A percentile compares a stretch with the other conserved stretches of the same genome.
Evolutionary conservation across 2,888 invertebrate species (phyloP).

Genomic region (Euclidia mi): DNA sequence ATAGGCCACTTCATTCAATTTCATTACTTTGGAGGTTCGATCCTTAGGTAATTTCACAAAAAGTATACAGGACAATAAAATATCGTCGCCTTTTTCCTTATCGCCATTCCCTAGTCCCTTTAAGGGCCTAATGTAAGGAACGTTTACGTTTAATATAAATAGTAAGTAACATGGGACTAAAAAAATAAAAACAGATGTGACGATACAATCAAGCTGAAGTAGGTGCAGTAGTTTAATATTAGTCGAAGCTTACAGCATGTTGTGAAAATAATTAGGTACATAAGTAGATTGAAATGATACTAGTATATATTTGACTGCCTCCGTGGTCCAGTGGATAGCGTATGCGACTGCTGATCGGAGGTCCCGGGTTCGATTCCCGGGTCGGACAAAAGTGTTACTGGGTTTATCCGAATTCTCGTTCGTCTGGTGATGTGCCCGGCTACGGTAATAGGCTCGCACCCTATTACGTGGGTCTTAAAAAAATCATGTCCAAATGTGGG

Average conservation of each 20-base stretch:
- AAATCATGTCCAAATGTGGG: too few relatives aligned
- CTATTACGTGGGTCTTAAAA: too few relatives aligned
- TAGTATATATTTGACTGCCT: too few relatives aligned
- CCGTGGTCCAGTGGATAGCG: too few relatives aligned
- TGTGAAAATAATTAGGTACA: too few relatives aligned
- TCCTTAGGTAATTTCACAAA: conserved; percentile 33
- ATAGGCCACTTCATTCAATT: conserved; percentile 35
- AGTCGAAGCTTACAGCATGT: too few relatives aligned
- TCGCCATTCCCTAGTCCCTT: conserved; percentile 39
- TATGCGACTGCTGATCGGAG: too few relatives aligned
- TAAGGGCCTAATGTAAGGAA: conserved; percentile 48
- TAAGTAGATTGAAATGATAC: too few relatives aligned
- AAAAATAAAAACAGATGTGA: conserved; percentile 54
- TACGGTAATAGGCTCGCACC: too few relatives aligned
- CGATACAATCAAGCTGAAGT: conserved; percentile 6
- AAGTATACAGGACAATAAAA: conserved; percentile 43
- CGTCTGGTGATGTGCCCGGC: too few relatives aligned
- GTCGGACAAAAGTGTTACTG: too few relatives aligned
- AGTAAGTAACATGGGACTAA: conserved; percentile 42
- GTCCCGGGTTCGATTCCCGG: background rate
- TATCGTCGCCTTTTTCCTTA: conserved; percentile 52
- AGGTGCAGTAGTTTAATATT: conserved; percentile 25
- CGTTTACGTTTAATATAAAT: conserved; percentile 56
- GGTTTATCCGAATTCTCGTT: too few relatives aligned
- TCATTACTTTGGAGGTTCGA: conserved; percentile 47